Conservation (phyloP, 2,113 vertebrate species). For the Heloderma charlesbogerti region DNA sequence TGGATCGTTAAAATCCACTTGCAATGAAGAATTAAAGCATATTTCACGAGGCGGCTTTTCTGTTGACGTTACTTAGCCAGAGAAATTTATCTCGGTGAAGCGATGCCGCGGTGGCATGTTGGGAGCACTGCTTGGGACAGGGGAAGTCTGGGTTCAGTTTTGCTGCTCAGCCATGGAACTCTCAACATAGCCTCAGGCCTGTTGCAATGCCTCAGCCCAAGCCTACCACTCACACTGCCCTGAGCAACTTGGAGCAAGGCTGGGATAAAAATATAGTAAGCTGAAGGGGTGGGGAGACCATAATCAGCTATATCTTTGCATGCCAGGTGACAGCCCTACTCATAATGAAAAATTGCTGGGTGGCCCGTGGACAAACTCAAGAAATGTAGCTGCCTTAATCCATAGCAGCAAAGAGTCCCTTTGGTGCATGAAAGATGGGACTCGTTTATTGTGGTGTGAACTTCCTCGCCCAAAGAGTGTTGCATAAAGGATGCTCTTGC, state of each 20-base stretch:
- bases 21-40: fast-evolving
- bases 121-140: not conserved
- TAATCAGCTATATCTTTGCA: not conserved
- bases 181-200: too few species aligned
- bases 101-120: not conserved
- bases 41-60: not conserved
- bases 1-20: fast-evolving
- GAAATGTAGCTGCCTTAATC: not conserved
- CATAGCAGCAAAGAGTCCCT: not conserved
- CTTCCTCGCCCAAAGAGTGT: not conserved
- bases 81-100: not conserved
- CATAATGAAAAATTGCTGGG: not conserved
- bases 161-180: not conserved
- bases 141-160: not conserved
- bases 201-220: not conserved
- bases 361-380: not conserved
- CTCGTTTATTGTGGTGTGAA: not conserved
- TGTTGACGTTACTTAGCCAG: not conserved
- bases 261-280: not conserved
- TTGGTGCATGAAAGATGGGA: not conserved
- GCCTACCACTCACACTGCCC: not conserved
- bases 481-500: not conserved
- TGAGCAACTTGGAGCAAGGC: not conserved
- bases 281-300: not conserved
- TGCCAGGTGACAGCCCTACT: not conserved